Evolutionary conservation across 1,140 invertebrate genomes (phyloP), one percentile per base, ranked within the genome.

Genomic region (Orussus abietinus): DNA sequence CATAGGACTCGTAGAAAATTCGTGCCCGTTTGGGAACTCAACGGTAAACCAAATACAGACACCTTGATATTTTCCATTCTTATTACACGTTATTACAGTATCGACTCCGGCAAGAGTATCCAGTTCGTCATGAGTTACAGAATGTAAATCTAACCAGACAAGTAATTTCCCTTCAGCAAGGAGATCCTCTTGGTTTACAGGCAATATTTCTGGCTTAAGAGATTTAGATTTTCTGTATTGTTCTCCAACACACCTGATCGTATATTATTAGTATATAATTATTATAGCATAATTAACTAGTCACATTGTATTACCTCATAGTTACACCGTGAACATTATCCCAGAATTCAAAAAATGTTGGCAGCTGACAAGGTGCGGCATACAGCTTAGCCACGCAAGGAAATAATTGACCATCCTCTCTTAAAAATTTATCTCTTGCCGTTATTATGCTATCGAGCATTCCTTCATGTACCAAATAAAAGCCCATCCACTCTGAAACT

Each of bases 401-500:
- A 35, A 97, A 80, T 3, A 83, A 52, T 3, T 85, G 81, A 36
- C 82, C 83, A 44, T 79, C 67, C 14, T 68, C 49, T 38, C 79
- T 86, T 11, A 99, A 77, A 77, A 86, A 92, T 49, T 86, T 82
- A 59, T 99, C 90, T 62, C 96, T 80, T 2, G 95, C 96, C 72
- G 83, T 85, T 20, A 99, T 79, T 13, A 94, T 83, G 66, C 87
- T 89, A 62, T 98, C 92, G 20, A 99, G 69, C 96, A 99, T 99
- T 13, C 92, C 95, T 75, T 99, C 96, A 63, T 98, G 98, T 5
- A 99, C 76, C 29, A 99, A 74, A 72, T 97, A 98, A 74, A 98
- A 98, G 3, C 96, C 96, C 96, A 99, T 99, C 96, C 96, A 99
- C 74, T 99, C 96, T 4, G 92, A 96, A 19, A 99, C 85, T 53